Percentiles rank a stretch among this genome's conserved stretches.
Evolutionary conservation across 2,113 vertebrate species (phyloP).

Genomic region (Cyanoderma ruficeps): DNA sequence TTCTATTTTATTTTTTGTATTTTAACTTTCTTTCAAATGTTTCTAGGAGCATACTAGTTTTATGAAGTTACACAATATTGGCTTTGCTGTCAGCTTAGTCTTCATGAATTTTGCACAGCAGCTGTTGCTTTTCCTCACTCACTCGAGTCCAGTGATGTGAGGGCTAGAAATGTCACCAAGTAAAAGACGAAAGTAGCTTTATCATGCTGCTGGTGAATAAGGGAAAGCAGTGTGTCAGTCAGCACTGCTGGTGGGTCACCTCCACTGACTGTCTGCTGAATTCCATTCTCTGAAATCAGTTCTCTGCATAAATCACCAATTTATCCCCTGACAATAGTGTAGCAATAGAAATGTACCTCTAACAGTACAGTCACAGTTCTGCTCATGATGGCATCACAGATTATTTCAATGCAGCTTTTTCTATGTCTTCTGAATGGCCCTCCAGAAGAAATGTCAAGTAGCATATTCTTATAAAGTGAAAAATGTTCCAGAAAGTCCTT

Average conservation of each 20-base stretch:
- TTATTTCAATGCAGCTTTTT: slow-evolving; percentile 24
- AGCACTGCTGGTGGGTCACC: not conserved
- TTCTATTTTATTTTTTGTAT: not conserved
- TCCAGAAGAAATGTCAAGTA: slow-evolving; percentile 22
- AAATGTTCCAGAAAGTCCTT: slow-evolving; percentile 1
- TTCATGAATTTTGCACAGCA: not conserved
- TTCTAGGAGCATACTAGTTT: not conserved
- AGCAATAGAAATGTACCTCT: not conserved
- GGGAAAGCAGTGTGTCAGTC: not conserved
- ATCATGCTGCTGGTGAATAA: not conserved
- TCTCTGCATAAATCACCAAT: not conserved
- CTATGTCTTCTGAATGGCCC: not conserved
- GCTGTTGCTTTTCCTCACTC: not conserved
- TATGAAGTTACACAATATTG: not conserved
- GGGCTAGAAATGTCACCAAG: not conserved
- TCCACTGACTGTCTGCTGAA: not conserved
- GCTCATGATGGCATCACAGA: not conserved
- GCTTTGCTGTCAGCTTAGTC: not conserved
- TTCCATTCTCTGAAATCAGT: not conserved
- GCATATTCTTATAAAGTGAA: slow-evolving; percentile 19
- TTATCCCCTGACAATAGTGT: not conserved
- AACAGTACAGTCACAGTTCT: not conserved
- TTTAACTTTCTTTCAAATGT: not conserved
- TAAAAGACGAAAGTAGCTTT: not conserved
- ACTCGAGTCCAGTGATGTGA: not conserved